Evolutionary conservation across 2,888 invertebrate species (phyloP), one percentile per base, ranked within the genome.

Genomic region (Plagodis pulveraria): DNA sequence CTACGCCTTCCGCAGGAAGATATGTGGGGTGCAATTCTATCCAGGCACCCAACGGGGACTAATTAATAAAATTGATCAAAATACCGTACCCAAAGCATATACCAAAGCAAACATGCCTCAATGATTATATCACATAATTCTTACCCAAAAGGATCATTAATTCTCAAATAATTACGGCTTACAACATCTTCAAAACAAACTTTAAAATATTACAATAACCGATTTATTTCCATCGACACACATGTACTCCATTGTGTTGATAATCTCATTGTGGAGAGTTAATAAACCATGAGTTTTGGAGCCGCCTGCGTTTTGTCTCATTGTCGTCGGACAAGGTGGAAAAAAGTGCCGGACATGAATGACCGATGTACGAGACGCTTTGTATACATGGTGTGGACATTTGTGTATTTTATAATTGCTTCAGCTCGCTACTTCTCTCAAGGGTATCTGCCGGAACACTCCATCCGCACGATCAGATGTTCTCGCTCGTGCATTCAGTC

Each of bases 281-380:
- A 81, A 85, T 84, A 81, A 76, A 74, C 74, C 78, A 74, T 81
- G 74, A 64, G 70, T 72, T 75, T 73, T 73, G 69, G 76, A 78
- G 78, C 80, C 79, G 83, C 66, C 76, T 79, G 78, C 80, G 69
- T 75, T 78, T 73, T 71, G 71, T 50, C 44, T 58, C 64, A 70
- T 73, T 75, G 78, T 73, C 45, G 36, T 63, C 63, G 78, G 76
- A 79, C 80, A 84, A 83, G 84, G 78, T 83, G 84, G 81, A 86
- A 88, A 89, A 86, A 85, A 81, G 74, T 62, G 73, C 72, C 70
- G 80, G 78, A 81, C 83, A 80, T 83, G 82, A 88, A 87, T 89
- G 89, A 86, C 87, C 87, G 77, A 78, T 80, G 66, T 65, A 48
- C 12, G 12, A 11, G 46, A 42, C 6, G 42, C 42, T 42, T 42